Base-by-base conservation (phyloP, 64 coral and sea anemone species). In the Pocillopora verrucosa region DNA sequence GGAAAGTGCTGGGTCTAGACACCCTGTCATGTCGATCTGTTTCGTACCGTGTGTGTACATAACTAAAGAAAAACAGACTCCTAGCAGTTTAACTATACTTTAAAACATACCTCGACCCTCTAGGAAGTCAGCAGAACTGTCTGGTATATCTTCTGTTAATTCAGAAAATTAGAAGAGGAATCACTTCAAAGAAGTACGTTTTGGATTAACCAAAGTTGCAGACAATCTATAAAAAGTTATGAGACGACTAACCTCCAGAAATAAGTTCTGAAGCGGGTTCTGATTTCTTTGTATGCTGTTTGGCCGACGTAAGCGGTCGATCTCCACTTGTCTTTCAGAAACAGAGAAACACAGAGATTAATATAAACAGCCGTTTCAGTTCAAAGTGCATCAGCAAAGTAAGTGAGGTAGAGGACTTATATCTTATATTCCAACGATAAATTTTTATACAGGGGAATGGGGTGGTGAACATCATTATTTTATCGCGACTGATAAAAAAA, bases 241-340 rank as follows among this genome's bases (percentile, higher is more conserved):
- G 9, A 22, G 13, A 1, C 38, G 3, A 65, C 72, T 35, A 87
- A 88, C 89, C 89, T 82, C 77, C 78, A 34, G 35, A 30, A 11
- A 67, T 41, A 83, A 68, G 22, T 25, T 84, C 82, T 72, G 2
- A 36, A 25, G 20, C 0, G 22, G 14, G 63, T 84, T 72, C 70
- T 5, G 82, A 56, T 67, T 70, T 84, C n/a, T 38, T 84, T 35
- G 9, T 36, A 41, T 84, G 61, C 80, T 56, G 64, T 26, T 65
- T 84, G 19, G 95, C 95, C 36, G 82, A 91, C 4, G 95, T 96
- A 72, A 96, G 93, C 76, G 95, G 95, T 45, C 95, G 92, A 77
- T 93, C 91, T 35, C 91, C 88, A 75, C 63, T 93, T 58, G 87
- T 91, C 95, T 96, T 59, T 80, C 73, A 92, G 25, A 20, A 16